Base-by-base conservation (phyloP, 2,888 invertebrate species). In the Buathra laborator region DNA sequence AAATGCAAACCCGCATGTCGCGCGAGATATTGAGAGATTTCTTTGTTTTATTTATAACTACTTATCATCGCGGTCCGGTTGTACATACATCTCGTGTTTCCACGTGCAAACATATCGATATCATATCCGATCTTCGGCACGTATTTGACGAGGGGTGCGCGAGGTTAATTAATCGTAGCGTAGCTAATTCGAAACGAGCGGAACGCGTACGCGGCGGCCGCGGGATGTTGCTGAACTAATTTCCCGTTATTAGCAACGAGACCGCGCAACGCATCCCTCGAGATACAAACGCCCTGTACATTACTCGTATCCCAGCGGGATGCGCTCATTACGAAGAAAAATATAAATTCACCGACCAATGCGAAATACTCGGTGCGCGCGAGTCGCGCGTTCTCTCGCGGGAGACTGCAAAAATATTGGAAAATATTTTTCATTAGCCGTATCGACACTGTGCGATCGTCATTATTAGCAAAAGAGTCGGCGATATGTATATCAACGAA, bases 221-320 rank as follows among this genome's bases (percentile, higher is more conserved):
- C 59, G 64, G 51, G 14, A 66, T 48, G 75, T 51, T 32, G 32
- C 29, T 16, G 43, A 75, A 64, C 75, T 75, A 75, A 75, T 75
- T 75, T 75, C 75, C 75, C 48, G 75, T 75, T 51, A 75, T 75
- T 66, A 75, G 51, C 64, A 64, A 48, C 66, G 75, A 37, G 46
- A 32, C 29, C n/a, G 16, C 46, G 48, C 16, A 29, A 37, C 37
- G 51, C 48, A n/a, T 10, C 48, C 75, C 75, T 51, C 48, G 64
- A 53, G 53, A 53, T 53, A 16, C 19, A 19, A 51, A 59, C 37
- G 24, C 19, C 32, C 9, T 16, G 43, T 10, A 24, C 24, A 75
- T 51, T 43, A 51, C 75, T 51, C 64, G n/a, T 59, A 5, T 44
- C 53, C 53, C 53, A 7, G 53, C 16, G 0, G 53, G 59, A 4